Base-by-base conservation (phyloP, 2,888 invertebrate species). In the Sericinus montela region DNA sequence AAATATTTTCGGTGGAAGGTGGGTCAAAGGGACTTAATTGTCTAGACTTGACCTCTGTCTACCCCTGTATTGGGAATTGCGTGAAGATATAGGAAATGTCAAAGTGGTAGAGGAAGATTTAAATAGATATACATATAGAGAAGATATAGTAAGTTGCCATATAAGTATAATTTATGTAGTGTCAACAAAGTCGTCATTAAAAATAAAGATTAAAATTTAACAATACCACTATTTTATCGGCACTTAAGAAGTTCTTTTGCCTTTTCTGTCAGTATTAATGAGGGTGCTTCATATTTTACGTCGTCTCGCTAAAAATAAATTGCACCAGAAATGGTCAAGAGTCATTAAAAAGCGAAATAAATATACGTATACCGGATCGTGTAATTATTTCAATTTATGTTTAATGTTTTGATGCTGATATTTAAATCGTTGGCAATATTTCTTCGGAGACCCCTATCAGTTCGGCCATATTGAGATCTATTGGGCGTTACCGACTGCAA, bases 381-480 rank as follows among this genome's bases (percentile, higher is more conserved):
- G 52, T 52, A 52, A 53, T 57, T 54, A 57, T 56, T 55, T 54
- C 51, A 54, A 54, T 52, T 52, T 49, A 48, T 46, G 46, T 43
- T 48, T 51, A 45, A 39, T 28, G 34, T 37, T 48, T 48, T 34
- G 43, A 32, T 25, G 49, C 45, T 43, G 55, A 55, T 51, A 47
- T 52, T 49, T 49, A 56, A 52, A 60, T 57, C 54, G 50, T 51
- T 39, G 53, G 57, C 54, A 58, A 61, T 60, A 63, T 59, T 50
- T 63, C 57, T 48, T 32, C 45, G 28, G 58, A 60, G 68, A 62
- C 65, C 63, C 56, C 53, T 75, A 80, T 80, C 75, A 57, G 62
- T 51, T 49, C 65, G 63, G 62, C 66, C 72, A 69, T 75, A 77
- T 74, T 72, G 74, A 79, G 79, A 77, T 78, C 79, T 77, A 48